Conservation (phyloP, 1,140 invertebrate genomes). For the Centruroides sculpturatus region DNA sequence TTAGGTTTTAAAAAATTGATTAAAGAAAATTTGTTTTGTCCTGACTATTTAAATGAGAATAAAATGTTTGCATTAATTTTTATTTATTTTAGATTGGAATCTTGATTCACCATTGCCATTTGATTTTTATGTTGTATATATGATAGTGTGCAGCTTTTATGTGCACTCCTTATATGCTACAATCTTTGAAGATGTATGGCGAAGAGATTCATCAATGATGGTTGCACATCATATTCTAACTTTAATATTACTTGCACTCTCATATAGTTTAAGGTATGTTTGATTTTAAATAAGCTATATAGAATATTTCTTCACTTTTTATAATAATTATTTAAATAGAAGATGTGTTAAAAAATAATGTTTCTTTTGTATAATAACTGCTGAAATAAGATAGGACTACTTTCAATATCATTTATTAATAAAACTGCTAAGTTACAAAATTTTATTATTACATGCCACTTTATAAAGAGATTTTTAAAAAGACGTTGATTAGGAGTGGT, state of each 20-base stretch:
- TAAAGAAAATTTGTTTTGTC: no score
- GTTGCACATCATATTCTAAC: conserved; percentile 33
- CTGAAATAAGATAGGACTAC: no score
- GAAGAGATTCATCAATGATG: conserved; percentile 30
- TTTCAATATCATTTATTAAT: no score
- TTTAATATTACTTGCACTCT: conserved; percentile 25
- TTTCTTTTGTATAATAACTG: background rate
- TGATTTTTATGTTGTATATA: conserved; percentile 28
- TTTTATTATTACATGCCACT: no score
- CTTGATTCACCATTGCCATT: conserved; percentile 18
- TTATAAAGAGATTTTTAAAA: no score
- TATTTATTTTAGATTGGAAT: conserved; percentile 18
- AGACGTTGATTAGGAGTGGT: no score
- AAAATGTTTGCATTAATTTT: no score
- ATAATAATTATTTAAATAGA: no score
- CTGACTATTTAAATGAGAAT: no score
- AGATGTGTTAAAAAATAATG: background rate
- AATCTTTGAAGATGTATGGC: conserved; percentile 30
- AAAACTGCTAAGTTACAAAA: no score
- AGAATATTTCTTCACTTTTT: no score
- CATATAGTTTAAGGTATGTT: conserved; percentile 25
- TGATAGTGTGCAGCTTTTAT: conserved; percentile 31
- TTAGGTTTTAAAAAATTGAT: no score
- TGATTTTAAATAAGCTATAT: background rate
- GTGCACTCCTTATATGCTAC: conserved; percentile 34